Base-by-base conservation (phyloP, 2,888 invertebrate genomes). In the Arrhopalites spinosus region DNA sequence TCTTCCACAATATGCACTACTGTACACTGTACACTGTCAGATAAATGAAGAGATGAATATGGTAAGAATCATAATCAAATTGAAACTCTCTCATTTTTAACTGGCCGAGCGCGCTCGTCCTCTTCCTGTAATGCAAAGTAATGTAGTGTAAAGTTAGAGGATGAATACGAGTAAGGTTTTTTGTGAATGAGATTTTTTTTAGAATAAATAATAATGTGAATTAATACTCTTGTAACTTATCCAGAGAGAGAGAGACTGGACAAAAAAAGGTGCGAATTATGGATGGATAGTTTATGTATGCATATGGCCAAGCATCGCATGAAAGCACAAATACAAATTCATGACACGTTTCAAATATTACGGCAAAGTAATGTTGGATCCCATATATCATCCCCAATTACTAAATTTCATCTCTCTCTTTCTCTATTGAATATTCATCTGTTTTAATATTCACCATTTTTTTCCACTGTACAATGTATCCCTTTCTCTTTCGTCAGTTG, bases 181-280 rank as follows among this genome's bases (percentile, higher is more conserved):
- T 15, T 23, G 2, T 13, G 25, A 61, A 61, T 13, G 25, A 23
- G 2, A n/a, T n/a, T n/a, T n/a, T n/a, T n/a, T 3, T 61, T 23
- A 2, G n/a, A 23, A 61, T 13, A 7, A 3, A 36, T 36, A 36
- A 36, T 36, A 3, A 36, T 36, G 36, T 36, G 36, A 7, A 11
- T n/a, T n/a, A n/a, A n/a, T n/a, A n/a, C n/a, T n/a, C n/a, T n/a
- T 25, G 25, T 15, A 17, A 50, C 7, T 50, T 59, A 56, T 25
- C 13, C 1, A 3, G 25, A 13, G 27, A 8, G n/a, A 23, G 8
- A 25, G 59, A 59, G 50, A n/a, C 15, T 50, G 20, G 50, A 50
- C n/a, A 2, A n/a, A 27, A 67, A 67, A 67, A 67, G 67, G 67
- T 67, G 67, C 45, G 67, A 67, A 67, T 67, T 43, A 67, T 43